Evolutionary conservation across 2,888 invertebrate species (phyloP), one percentile per base, ranked within the genome.

Genomic region (Drosophila ezoana): DNA sequence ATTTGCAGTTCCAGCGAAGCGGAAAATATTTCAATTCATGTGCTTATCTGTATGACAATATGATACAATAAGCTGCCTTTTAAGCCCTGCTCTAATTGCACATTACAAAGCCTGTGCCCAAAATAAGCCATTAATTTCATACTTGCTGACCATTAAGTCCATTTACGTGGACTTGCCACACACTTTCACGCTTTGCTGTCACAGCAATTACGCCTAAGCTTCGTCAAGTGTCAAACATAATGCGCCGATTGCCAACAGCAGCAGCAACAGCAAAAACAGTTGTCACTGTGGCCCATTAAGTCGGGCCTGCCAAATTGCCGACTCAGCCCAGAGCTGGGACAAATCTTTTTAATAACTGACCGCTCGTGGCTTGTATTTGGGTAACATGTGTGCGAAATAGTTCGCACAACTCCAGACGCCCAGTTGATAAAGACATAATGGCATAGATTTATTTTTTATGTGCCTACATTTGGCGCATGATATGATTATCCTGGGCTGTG

Each of bases 361-460:
- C 23, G 28, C 71, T 52, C 51, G 32, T 53, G 23, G 45, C 61
- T 51, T 9, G 8, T 35, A 40, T 43, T 35, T 33, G 49, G 77
- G 89, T 61, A 80, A 74, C 89, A 89, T 82, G 80, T 90, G 89
- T 66, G 70, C 54, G 67, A 72, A 89, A 87, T 90, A 89, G 90
- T 84, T 79, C 76, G 72, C 81, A 82, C 82, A 66, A 45, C 51
- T n/a, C 53, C 48, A 47, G 37, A 38, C 61, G 47, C 48, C 69
- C 79, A 89, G 89, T 85, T 89, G 87, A 85, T 89, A 85, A 89
- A 89, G 89, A 85, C 85, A 89, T 89, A 87, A 89, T 81, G 77
- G 70, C 79, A 70, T 76, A 71, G 87, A 87, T 81, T 81, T 89
- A 84, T 62, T 71, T 79, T 85, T 79, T 84, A 81, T 85, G 80